These are phyloP conservation scores for Scylla paramamosain DNA, from an alignment of 1,140 invertebrate species.

Conservation along the genomic window DNA sequence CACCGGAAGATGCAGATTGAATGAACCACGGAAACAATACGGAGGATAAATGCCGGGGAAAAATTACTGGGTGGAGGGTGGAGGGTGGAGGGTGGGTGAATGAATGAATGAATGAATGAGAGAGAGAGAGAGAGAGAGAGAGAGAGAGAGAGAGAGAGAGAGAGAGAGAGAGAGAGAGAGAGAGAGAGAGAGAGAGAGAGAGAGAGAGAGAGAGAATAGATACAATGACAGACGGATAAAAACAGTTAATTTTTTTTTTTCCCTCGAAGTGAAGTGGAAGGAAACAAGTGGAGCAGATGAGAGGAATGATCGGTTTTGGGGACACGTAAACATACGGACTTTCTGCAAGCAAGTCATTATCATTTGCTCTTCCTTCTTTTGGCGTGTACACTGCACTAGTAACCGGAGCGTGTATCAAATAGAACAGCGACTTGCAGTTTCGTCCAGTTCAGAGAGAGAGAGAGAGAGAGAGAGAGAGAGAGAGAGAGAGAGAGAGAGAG, in stretches of 20 bases:
- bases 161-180: slow-evolving; percentile 48
- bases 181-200: not conserved
- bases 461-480: not conserved
- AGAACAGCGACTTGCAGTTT: too few relatives aligned
- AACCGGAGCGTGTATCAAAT: too few relatives aligned
- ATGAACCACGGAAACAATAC: slow-evolving; percentile 25
- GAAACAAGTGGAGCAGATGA: not conserved
- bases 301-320: not conserved
- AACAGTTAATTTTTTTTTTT: not conserved
- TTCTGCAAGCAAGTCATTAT: too few relatives aligned
- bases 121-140: slow-evolving; percentile 51
- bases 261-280: too few relatives aligned
- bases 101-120: slow-evolving; percentile 50
- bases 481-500: not conserved
- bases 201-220: not conserved
- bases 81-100: not conserved
- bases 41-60: not conserved
- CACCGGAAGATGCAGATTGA: slow-evolving; percentile 8
- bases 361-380: too few relatives aligned
- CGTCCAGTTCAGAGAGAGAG: not conserved
- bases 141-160: not conserved
- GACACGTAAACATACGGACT: not conserved
- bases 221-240: not conserved
- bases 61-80: not conserved
- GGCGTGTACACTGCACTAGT: too few relatives aligned